Conservation (phyloP, 2,888 invertebrate genomes). For the Synergus japonicus region DNA sequence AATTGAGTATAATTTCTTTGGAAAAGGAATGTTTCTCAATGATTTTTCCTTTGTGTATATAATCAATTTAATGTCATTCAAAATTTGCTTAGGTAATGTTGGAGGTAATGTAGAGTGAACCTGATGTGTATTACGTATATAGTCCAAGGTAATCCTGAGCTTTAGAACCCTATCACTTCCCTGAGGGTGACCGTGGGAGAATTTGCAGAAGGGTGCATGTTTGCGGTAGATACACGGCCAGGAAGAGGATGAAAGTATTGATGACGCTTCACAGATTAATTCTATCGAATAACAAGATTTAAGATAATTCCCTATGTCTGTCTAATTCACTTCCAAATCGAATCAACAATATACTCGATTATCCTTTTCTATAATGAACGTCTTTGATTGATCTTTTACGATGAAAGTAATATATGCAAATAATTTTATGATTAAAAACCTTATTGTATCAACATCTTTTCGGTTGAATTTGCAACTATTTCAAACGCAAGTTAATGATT, state of each 20-base stretch:
- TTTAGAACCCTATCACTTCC: constrained; percentile 56
- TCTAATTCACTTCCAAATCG: not conserved
- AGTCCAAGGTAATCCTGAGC: constrained; percentile 68
- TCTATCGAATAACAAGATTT: constrained; percentile 42
- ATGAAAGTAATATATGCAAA: not conserved
- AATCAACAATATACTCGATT: not conserved
- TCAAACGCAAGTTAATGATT: too few species aligned
- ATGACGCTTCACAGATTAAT: constrained; percentile 55
- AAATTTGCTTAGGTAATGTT: constrained; percentile 65
- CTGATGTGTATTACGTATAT: constrained; percentile 58
- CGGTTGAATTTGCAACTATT: too few species aligned
- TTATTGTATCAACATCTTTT: too few species aligned
- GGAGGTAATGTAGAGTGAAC: constrained; percentile 69
- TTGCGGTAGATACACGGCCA: constrained; percentile 53
- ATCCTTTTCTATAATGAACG: not conserved
- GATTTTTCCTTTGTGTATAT: not conserved
- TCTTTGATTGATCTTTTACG: not conserved
- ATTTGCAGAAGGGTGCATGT: constrained; percentile 60
- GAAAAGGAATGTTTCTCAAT: not conserved
- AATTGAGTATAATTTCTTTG: not conserved
- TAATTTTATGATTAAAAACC: too few species aligned
- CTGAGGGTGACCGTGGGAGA: constrained; percentile 69
- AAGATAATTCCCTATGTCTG: not conserved
- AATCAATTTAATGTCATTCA: not conserved
- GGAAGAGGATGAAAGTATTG: constrained; percentile 49